Evolutionary conservation across 2,113 vertebrate genomes (phyloP), one percentile per base, ranked within the genome.

Genomic region (cat (Felis catus)): DNA sequence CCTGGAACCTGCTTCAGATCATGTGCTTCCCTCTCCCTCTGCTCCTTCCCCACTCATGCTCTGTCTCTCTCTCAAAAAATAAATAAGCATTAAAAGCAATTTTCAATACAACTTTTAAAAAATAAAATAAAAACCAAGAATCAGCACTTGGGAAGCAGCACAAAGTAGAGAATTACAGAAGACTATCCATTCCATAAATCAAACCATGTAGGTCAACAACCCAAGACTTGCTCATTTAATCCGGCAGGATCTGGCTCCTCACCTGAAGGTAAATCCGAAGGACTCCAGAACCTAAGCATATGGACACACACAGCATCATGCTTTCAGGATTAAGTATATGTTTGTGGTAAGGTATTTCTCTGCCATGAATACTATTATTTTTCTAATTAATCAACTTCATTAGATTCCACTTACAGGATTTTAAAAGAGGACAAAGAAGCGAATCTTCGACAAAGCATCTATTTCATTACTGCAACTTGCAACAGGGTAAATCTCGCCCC

Each of bases 381-480:
- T 98, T 96, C 93, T 82, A 53, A 89, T 63, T 97, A 96, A 91
- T 55, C 93, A 68, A 36, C 6, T 95, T 98, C 86, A 97, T 97
- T 97, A 96, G 66, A 82, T 95, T 81, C 92, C 96, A 96, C 82
- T 91, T 94, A 93, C 2, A 15, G 18, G 63, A 97, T 61, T 96
- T 97, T 97, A n/a, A 88, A 90, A 94, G 84, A 58, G 19, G 55
- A 19, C 19, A 8, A 58, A 58, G 19, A 94, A 39, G 74, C 8
- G 14, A 11, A 48, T 91, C 27, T 91, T 92, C 53, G 80, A 86
- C 68, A 90, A 92, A 97, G 66, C 58, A 95, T 82, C n/a, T 33
- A 80, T 88, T 96, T 96, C 25, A 89, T 83, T 79, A 96, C 96
- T 53, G 97, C 39, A 95, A 48, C 51, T 55, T 53, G 33, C 85